These are phyloP conservation scores for Podarcis cretensis DNA, from an alignment of 2,113 vertebrate genomes.

Conservation along the genomic window DNA sequence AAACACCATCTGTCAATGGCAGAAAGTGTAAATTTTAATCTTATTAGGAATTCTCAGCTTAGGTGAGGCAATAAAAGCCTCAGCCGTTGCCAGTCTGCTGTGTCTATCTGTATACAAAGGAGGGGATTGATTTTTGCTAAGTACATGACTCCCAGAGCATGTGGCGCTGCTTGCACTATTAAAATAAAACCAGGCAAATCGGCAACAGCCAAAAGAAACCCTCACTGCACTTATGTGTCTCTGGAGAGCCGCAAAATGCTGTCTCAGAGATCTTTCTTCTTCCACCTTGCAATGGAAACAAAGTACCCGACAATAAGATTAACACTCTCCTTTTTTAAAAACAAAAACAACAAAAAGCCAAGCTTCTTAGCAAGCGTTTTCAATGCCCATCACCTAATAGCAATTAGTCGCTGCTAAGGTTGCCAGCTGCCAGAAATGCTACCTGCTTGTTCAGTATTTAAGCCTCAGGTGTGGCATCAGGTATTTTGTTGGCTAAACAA, in stretches of 20 bases:
- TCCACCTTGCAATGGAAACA: not conserved
- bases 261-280: constrained; percentile 28
- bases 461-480: not conserved
- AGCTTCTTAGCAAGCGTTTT: constrained; percentile 27
- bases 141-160: constrained; percentile 46
- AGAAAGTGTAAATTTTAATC: constrained; percentile 70
- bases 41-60: constrained; percentile 68
- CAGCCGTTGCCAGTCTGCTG: constrained; percentile 34
- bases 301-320: constrained; percentile 7
- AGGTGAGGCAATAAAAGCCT: constrained; percentile 61
- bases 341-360: not conserved
- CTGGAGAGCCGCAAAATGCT: constrained; percentile 6
- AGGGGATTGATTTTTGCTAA: not conserved
- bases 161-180: not conserved
- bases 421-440: not conserved
- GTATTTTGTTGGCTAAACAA: not conserved
- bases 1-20: constrained; percentile 72
- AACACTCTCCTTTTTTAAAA: constrained; percentile 14
- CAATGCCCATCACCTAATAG: not conserved
- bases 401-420: constrained; percentile 1
- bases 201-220: constrained; percentile 6
- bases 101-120: constrained; percentile 11
- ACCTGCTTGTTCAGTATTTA: not conserved
- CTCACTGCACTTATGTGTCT: constrained; percentile 7
- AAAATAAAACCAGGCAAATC: constrained; percentile 25